phyloP scores from a whole-genome alignment of 2,113 vertebrate species.

The Mesoclemmys tuberculata region DNA sequence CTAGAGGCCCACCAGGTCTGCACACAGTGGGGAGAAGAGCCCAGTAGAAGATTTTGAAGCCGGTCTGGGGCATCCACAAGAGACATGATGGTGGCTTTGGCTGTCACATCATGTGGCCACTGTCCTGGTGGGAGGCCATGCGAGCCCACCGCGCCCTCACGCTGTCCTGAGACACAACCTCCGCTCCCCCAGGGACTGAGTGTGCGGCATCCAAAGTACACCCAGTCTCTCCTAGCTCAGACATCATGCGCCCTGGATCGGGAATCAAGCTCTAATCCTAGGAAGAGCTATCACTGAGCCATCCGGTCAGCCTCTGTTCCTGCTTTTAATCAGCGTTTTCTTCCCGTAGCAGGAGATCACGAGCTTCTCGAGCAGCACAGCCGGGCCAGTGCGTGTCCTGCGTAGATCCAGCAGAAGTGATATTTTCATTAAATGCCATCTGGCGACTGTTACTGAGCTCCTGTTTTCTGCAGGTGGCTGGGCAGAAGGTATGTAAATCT shows the following conservation, averaged over 20 bases:
- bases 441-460: background rate
- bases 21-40: too few relatives aligned
- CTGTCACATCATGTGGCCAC: background rate
- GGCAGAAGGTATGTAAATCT: background rate
- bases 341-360: background rate
- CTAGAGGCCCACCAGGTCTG: background rate
- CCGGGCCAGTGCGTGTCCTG: background rate
- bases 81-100: too few relatives aligned
- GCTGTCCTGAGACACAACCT: background rate
- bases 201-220: background rate
- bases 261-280: background rate
- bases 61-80: background rate
- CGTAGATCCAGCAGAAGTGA: background rate
- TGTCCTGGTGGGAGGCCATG: background rate
- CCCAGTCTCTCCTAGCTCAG: background rate
- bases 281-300: background rate
- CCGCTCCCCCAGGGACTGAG: background rate
- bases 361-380: background rate
- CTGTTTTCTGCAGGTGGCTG: background rate
- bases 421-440: slow-evolving; percentile 12
- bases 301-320: background rate
- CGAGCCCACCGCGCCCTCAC: background rate
- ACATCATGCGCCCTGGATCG: background rate
- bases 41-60: background rate
- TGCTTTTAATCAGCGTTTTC: background rate